These are phyloP conservation scores for Lytechinus pictus DNA, from an alignment of 35 echinoderm and acorn worm species.

Conservation along the genomic window DNA sequence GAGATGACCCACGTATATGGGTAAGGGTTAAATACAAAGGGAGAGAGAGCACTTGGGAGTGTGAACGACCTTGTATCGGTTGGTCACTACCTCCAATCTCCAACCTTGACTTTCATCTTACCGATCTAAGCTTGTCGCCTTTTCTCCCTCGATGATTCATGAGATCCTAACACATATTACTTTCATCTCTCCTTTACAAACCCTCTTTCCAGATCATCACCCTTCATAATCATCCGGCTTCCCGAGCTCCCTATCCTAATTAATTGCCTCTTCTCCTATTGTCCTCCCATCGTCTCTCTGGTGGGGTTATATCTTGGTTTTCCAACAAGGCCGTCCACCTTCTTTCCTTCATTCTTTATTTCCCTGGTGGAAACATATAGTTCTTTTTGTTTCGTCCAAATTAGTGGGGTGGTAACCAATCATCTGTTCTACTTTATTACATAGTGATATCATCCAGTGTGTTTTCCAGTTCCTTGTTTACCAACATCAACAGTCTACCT, in stretches of 20 bases:
- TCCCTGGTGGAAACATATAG: not conserved
- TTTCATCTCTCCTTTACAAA: not conserved
- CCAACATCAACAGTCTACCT: not conserved
- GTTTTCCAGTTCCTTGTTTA: not conserved
- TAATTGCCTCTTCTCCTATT: not conserved
- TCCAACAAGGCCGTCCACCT: not conserved
- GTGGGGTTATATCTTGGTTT: not conserved
- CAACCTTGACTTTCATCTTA: constrained; percentile 10
- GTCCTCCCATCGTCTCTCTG: not conserved
- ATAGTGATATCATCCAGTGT: not conserved
- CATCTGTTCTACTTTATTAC: not conserved
- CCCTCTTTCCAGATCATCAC: not conserved
- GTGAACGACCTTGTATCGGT: constrained; percentile 8
- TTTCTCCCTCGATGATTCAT: constrained; percentile 1
- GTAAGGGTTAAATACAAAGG: not conserved
- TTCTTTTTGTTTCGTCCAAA: not conserved
- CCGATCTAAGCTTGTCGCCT: constrained; percentile 7
- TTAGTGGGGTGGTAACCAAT: not conserved
- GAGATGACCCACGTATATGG: not conserved
- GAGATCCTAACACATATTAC: constrained; percentile 7
- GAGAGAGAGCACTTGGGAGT: not conserved
- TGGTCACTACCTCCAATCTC: not conserved
- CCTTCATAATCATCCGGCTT: not conserved
- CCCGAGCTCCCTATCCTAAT: not conserved
- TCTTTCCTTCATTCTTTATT: not conserved